These are phyloP conservation scores for Erebia epiphron DNA, from an alignment of 2,888 invertebrate species.

Conservation along the genomic window DNA sequence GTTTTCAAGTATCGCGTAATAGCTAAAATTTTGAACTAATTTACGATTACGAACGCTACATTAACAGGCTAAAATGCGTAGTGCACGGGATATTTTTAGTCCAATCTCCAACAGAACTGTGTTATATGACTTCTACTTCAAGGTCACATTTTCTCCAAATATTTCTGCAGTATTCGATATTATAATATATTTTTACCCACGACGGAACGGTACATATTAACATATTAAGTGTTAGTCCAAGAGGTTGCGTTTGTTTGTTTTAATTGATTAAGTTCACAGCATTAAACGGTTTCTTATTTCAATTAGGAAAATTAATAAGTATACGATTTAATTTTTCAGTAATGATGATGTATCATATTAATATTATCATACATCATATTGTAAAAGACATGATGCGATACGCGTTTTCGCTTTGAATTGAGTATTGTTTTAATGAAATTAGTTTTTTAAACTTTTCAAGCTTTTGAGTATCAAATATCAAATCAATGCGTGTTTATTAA, in stretches of 20 bases:
- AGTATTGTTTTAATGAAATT: not conserved
- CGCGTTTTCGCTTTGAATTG: not conserved
- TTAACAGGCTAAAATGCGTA: constrained; percentile 28
- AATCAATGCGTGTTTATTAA: not conserved
- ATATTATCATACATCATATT: too few relatives aligned
- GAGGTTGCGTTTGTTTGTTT: too few relatives aligned
- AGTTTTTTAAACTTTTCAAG: not conserved
- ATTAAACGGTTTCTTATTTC: not conserved
- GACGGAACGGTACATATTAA: too few relatives aligned
- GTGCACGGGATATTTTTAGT: constrained; percentile 30
- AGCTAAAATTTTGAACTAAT: constrained; percentile 24
- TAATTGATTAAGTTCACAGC: too few relatives aligned
- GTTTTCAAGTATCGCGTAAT: constrained; percentile 21
- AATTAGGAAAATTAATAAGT: too few relatives aligned
- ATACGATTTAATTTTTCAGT: too few relatives aligned
- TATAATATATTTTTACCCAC: too few relatives aligned
- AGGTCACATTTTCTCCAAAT: constrained; percentile 21
- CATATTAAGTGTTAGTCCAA: too few relatives aligned
- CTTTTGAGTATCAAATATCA: not conserved
- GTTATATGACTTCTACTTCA: constrained; percentile 28
- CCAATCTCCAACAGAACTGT: constrained; percentile 28
- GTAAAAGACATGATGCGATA: not conserved
- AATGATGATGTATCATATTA: too few relatives aligned
- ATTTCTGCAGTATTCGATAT: not conserved
- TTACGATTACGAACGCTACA: constrained; percentile 19